These are phyloP conservation scores for Oxystoma pomonae DNA, from an alignment of 2,888 invertebrate genomes.

Conservation along the genomic window DNA sequence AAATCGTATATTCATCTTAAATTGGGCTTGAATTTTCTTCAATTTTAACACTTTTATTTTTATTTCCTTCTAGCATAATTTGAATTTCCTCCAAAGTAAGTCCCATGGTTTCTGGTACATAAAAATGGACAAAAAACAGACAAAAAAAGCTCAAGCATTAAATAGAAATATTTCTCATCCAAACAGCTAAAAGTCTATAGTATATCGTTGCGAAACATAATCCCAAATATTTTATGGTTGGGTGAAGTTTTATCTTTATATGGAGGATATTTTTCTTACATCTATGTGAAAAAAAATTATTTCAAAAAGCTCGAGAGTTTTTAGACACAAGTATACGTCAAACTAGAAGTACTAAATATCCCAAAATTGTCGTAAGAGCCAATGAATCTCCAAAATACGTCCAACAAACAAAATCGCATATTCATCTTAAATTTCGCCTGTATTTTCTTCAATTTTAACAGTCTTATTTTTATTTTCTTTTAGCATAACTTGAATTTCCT, in stretches of 20 bases:
- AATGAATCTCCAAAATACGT: too few relatives aligned
- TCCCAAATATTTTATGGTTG: constrained; percentile 54
- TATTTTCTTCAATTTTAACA: not conserved
- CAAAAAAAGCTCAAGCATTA: constrained; percentile 44
- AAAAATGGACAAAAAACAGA: constrained; percentile 44
- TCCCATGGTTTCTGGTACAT: constrained; percentile 53
- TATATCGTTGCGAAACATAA: constrained; percentile 53
- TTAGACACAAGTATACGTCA: constrained; percentile 48
- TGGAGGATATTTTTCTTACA: constrained; percentile 52
- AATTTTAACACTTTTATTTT: not conserved
- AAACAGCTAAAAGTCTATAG: constrained; percentile 50
- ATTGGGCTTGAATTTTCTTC: not conserved
- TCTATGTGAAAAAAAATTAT: constrained; percentile 52
- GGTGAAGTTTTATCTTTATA: constrained; percentile 53
- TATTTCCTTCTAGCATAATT: constrained; percentile 29
- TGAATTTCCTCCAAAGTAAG: constrained; percentile 52
- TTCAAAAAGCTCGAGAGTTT: constrained; percentile 41
- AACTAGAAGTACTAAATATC: too few relatives aligned
- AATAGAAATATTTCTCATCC: constrained; percentile 49
- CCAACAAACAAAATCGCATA: too few relatives aligned
- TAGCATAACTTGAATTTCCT: constrained; percentile 47
- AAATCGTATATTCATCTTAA: too few relatives aligned
- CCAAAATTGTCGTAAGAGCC: too few relatives aligned
- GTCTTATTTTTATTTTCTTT: constrained; percentile 20
- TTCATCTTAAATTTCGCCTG: not conserved